A percentile compares a stretch with the other conserved stretches of the same genome.
These are phyloP conservation scores for Glossosoma conforme DNA, from an alignment of 1,140 invertebrate genomes.

Conservation along the genomic window DNA sequence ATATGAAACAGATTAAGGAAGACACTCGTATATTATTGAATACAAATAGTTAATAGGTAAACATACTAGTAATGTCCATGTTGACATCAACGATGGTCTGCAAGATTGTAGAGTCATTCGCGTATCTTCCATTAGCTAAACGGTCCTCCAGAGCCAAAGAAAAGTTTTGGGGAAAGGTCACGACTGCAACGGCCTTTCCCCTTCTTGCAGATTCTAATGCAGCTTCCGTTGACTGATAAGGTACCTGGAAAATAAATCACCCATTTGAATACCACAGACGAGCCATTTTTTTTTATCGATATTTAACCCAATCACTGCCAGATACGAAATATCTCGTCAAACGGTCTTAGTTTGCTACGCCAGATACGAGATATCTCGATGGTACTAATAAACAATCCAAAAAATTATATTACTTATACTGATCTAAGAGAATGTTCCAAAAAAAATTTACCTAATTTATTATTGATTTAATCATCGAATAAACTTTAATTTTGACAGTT, in stretches of 20 bases:
- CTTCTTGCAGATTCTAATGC: conserved; percentile 66
- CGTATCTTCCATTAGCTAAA: conserved; percentile 62
- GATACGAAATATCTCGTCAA: no score
- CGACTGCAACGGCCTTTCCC: conserved; percentile 76
- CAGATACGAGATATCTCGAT: no score
- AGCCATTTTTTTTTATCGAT: no score
- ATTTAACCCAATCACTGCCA: no score
- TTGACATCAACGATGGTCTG: conserved; percentile 71
- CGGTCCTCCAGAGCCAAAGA: conserved; percentile 67
- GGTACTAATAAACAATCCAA: no score
- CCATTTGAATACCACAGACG: no score
- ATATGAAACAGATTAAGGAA: conserved; percentile 9
- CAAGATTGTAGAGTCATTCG: conserved; percentile 63
- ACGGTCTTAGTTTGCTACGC: no score
- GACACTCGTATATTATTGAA: conserved; percentile 1
- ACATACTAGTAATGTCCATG: conserved; percentile 89
- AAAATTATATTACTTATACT: no score
- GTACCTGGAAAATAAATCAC: conserved; percentile 41
- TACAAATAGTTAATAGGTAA: conserved; percentile 2
- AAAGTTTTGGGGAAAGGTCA: conserved; percentile 81
- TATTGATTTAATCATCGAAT: no score
- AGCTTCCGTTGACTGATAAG: conserved; percentile 46
- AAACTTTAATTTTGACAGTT: no score
- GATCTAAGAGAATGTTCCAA: no score
- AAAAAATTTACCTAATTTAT: no score